Percentiles rank a stretch among this genome's conserved stretches.
These are phyloP conservation scores for Tretioscincus oriximinensis DNA, from an alignment of 2,113 vertebrate species.

Conservation along the genomic window DNA sequence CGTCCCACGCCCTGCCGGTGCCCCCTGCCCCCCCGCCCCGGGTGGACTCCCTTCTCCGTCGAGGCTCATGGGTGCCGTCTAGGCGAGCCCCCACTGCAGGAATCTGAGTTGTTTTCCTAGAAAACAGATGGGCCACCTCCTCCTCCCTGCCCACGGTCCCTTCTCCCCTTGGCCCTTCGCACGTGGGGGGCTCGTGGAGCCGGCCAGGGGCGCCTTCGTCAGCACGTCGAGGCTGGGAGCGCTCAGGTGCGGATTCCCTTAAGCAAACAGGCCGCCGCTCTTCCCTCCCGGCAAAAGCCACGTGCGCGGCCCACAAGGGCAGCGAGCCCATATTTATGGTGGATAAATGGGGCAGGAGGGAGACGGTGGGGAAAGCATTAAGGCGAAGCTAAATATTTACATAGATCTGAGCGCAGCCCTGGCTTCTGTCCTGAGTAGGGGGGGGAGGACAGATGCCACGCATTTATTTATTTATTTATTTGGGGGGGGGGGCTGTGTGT, in stretches of 20 bases:
- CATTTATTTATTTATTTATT: no score
- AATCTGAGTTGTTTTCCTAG: no score
- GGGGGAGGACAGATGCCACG: not conserved
- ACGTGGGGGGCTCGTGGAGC: conserved; percentile 55
- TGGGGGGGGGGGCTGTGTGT: not conserved
- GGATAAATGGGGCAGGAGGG: conserved; percentile 14
- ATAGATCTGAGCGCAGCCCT: conserved; percentile 46
- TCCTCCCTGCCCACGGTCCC: conserved; percentile 16
- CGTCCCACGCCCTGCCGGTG: not conserved
- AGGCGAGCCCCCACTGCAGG: not conserved
- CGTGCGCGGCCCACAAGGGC: conserved; percentile 36
- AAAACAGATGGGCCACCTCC: no score
- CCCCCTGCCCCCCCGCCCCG: not conserved
- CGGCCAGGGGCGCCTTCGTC: conserved; percentile 60
- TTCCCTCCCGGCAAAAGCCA: conserved; percentile 23
- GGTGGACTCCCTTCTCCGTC: no score
- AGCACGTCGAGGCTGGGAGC: conserved; percentile 57
- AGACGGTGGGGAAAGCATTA: conserved; percentile 31
- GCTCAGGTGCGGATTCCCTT: conserved; percentile 41
- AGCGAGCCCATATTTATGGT: conserved; percentile 51
- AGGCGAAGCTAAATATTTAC: conserved; percentile 67
- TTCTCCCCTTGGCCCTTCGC: conserved; percentile 42
- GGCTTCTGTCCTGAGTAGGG: not conserved
- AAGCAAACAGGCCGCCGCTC: conserved; percentile 51
- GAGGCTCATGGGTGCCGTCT: not conserved